A percentile compares a stretch with the other conserved stretches of the same genome.
Conservation (phyloP, 2,113 vertebrate species). For the Poicephalus meyeri region DNA sequence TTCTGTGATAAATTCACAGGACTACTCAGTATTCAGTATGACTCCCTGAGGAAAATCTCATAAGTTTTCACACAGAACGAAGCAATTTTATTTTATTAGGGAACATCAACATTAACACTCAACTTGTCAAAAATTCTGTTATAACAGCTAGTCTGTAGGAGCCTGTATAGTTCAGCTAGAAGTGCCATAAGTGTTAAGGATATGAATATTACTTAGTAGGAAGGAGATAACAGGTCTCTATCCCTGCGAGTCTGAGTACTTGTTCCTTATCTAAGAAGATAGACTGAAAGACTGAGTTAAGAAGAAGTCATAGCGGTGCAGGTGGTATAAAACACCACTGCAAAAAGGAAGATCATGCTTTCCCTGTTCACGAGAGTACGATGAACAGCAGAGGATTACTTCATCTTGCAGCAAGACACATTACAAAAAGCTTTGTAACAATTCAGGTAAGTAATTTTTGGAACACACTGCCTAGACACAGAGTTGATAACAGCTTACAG, state of each 20-base stretch:
- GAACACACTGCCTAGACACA: neutral
- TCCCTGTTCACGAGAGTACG: neutral
- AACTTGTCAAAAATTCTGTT: neutral
- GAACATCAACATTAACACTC: neutral
- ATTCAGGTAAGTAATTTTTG: neutral
- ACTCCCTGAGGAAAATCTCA: neutral
- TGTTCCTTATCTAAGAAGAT: neutral
- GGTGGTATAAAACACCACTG: neutral
- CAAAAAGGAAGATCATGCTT: neutral
- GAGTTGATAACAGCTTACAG: neutral
- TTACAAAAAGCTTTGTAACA: neutral
- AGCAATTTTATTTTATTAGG: neutral
- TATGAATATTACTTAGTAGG: neutral
- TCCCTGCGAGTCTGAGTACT: neutral
- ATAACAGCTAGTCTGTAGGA: neutral
- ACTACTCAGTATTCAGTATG: neutral
- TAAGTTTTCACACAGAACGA: neutral
- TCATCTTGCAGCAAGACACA: neutral
- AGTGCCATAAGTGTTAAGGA: neutral
- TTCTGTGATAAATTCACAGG: neutral
- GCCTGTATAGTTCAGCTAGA: neutral
- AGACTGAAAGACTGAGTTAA: neutral
- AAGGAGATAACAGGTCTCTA: neutral
- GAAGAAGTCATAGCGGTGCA: neutral
- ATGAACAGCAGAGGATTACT: neutral